Conservation (phyloP, 1,140 invertebrate species). For the Procambarus virginalis region DNA sequence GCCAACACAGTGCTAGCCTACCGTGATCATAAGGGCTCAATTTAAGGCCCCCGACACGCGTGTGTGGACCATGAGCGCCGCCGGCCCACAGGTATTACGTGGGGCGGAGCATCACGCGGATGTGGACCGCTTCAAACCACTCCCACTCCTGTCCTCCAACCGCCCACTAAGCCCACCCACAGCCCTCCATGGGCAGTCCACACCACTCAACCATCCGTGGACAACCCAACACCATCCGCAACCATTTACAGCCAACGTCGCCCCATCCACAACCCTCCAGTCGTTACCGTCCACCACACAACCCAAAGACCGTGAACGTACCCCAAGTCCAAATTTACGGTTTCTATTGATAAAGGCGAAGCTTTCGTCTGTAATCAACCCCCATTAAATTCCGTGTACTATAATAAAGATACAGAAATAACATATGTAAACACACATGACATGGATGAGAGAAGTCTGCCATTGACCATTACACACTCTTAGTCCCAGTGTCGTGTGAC, state of each 20-base stretch:
- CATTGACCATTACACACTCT: too few relatives aligned
- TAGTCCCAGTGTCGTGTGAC: too few relatives aligned
- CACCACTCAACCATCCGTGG: not conserved
- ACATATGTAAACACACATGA: too few relatives aligned
- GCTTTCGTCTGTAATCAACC: too few relatives aligned
- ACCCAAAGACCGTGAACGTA: not conserved
- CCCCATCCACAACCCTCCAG: not conserved
- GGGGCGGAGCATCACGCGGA: constrained; percentile 52
- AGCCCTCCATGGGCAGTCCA: constrained; percentile 22
- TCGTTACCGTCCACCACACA: too few relatives aligned
- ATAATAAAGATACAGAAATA: not conserved
- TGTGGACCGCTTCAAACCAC: constrained; percentile 48
- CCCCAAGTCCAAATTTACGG: not conserved
- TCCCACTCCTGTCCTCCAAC: constrained; percentile 42
- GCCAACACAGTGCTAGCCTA: constrained; percentile 7
- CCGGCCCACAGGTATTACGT: constrained; percentile 41
- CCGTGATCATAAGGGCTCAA: constrained; percentile 3
- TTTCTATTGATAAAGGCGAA: not conserved
- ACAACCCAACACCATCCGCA: not conserved
- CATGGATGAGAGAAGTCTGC: too few relatives aligned
- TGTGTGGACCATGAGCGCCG: constrained; percentile 41
- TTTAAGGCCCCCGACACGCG: not conserved
- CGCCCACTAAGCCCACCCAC: constrained; percentile 43
- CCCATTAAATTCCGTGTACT: not conserved
- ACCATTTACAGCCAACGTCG: not conserved